phyloP scores from a whole-genome alignment of 2,888 invertebrate species.

The Eupithecia abbreviata region DNA sequence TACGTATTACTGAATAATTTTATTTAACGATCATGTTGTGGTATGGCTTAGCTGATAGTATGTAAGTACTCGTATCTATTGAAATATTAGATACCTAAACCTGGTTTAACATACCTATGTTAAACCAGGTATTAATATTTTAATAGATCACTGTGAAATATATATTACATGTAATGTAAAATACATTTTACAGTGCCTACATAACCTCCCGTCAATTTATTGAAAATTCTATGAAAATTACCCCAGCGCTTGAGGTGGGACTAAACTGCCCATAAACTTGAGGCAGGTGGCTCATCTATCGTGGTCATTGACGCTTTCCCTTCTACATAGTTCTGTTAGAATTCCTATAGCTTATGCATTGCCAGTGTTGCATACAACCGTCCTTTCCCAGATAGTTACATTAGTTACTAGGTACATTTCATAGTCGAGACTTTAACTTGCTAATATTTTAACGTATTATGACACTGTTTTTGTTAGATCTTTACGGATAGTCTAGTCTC shows the following conservation, averaged over 20 bases:
- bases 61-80: neutral
- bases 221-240: constrained; percentile 46
- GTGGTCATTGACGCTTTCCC: constrained; percentile 40
- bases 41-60: neutral
- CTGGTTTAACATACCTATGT: neutral
- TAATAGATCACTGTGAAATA: no score
- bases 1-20: neutral
- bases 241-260: constrained; percentile 44
- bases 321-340: constrained; percentile 39
- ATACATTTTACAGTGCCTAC: neutral
- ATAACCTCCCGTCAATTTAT: constrained; percentile 31
- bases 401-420: neutral
- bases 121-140: no score
- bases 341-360: constrained; percentile 41
- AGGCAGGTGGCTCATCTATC: constrained; percentile 53
- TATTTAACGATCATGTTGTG: neutral
- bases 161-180: no score
- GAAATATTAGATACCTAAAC: neutral
- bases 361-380: constrained; percentile 20
- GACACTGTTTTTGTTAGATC: neutral
- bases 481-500: neutral
- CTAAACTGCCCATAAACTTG: constrained; percentile 51
- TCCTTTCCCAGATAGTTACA: neutral
- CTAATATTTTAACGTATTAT: neutral
- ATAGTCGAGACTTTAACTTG: neutral